phyloP scores from a whole-genome alignment of 2,113 vertebrate species.

The Pangasianodon gigas region DNA sequence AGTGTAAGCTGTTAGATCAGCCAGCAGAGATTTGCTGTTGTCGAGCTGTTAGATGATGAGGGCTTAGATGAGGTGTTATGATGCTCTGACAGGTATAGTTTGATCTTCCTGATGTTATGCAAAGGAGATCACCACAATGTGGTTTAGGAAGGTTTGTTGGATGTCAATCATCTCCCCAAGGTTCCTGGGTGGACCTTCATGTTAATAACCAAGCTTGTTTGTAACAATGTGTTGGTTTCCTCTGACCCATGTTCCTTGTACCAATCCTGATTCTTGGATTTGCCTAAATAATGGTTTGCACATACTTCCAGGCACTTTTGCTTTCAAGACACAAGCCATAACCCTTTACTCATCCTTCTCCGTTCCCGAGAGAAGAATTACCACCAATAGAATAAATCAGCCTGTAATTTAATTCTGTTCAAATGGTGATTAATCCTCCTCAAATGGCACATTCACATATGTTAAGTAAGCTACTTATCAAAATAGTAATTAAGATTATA shows the following conservation, averaged over 20 bases:
- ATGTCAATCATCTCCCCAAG: neutral
- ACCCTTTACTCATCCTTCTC: conserved; percentile 3
- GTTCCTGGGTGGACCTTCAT: neutral
- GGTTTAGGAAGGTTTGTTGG: neutral
- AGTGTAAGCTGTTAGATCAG: neutral
- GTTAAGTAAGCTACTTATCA: conserved; percentile 43
- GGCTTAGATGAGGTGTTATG: neutral
- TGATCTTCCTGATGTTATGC: neutral
- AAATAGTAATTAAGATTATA: conserved; percentile 40
- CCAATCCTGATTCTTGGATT: neutral
- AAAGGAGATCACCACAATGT: neutral
- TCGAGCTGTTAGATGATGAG: conserved; percentile 3
- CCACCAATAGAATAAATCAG: conserved; percentile 35
- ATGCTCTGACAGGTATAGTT: too few species aligned
- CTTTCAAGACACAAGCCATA: conserved; percentile 14
- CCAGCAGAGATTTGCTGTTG: neutral
- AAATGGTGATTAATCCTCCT: conserved; percentile 41
- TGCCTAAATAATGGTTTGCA: neutral
- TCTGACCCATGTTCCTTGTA: too few species aligned
- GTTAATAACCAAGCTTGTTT: neutral
- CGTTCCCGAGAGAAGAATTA: conserved; percentile 23
- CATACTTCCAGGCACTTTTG: neutral
- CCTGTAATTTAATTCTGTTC: conserved; percentile 44
- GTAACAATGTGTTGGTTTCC: neutral
- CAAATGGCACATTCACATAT: conserved; percentile 41